A percentile compares a stretch with the other conserved stretches of the same genome.
Evolutionary conservation across 2,888 invertebrate genomes (phyloP).

Genomic region (Dryocosmus kuriphilus): DNA sequence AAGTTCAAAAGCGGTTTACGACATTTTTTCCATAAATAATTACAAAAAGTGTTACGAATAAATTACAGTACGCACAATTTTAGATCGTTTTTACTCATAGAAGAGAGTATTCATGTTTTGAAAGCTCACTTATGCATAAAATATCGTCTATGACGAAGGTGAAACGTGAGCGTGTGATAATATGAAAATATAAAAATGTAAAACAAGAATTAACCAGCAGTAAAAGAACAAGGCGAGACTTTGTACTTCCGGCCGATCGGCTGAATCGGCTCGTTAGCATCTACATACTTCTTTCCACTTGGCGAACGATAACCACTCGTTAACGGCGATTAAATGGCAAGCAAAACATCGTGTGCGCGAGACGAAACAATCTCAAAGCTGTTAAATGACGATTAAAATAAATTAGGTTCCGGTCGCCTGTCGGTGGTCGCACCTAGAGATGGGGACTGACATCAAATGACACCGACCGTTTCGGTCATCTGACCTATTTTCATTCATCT

Average conservation of each 20-base stretch:
- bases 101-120: no score
- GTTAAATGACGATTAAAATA: slow-evolving; percentile 54
- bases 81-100: no score
- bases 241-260: slow-evolving; percentile 69
- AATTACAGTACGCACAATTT: no score
- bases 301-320: slow-evolving; percentile 74
- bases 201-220: background rate
- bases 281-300: slow-evolving; percentile 70
- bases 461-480: no score
- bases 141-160: background rate
- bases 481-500: no score
- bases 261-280: slow-evolving; percentile 71
- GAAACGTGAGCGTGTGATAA: background rate
- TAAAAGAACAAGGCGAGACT: background rate
- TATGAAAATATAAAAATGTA: background rate
- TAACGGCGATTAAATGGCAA: slow-evolving; percentile 73
- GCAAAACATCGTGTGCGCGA: slow-evolving; percentile 71
- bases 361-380: slow-evolving; percentile 73
- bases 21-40: no score
- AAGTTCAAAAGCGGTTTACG: no score
- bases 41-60: no score
- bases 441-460: no score
- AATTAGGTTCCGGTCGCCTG: slow-evolving; percentile 50
- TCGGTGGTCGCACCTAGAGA: background rate
- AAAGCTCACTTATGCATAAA: background rate